Percentiles rank a stretch among this genome's conserved stretches.
Evolutionary conservation across 2,113 vertebrate species (phyloP).

Genomic region (Crotalus horridus): DNA sequence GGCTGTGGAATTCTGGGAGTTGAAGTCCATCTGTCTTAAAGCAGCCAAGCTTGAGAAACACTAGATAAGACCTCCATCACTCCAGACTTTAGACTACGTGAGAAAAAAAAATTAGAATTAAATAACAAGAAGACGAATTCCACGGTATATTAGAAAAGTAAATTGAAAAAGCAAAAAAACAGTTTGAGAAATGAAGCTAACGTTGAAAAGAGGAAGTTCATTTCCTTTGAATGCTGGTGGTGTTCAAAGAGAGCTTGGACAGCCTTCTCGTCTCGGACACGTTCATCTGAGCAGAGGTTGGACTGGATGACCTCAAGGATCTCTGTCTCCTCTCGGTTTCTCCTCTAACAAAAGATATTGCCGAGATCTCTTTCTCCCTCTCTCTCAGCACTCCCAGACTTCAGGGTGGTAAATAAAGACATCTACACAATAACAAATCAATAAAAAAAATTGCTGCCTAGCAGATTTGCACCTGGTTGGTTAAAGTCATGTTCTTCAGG

Average conservation of each 20-base stretch:
- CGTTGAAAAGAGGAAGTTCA: background rate
- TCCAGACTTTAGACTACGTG: background rate
- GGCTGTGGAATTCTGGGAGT: background rate
- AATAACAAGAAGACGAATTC: background rate
- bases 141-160: background rate
- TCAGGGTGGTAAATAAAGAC: background rate
- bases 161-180: background rate
- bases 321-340: background rate
- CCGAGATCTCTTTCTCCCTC: background rate
- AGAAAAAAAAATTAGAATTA: background rate
- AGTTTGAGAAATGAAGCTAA: background rate
- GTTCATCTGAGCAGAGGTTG: background rate
- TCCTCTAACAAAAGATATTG: background rate
- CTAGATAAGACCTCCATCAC: background rate
- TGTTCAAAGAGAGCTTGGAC: background rate
- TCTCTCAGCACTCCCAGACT: background rate
- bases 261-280: background rate
- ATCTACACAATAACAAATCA: background rate
- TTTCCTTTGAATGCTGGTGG: accelerated
- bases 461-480: background rate
- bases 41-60: no score
- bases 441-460: background rate
- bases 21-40: background rate
- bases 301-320: background rate
- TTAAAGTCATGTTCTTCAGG: background rate